Evolutionary conservation across 1,140 invertebrate genomes (phyloP).

Genomic region (Dendroctonus ponderosae): DNA sequence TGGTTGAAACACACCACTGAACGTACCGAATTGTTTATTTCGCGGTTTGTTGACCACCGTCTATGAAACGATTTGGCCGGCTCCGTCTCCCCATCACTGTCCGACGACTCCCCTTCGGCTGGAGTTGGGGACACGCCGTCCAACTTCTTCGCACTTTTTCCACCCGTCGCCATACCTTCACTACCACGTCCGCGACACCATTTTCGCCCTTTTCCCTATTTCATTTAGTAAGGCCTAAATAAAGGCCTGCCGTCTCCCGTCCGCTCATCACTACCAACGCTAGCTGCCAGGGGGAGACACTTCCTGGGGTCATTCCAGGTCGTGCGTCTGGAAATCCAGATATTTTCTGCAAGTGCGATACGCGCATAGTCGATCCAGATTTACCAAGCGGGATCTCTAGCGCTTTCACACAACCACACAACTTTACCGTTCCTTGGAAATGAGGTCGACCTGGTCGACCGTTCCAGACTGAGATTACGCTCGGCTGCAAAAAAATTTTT

Average conservation of each 20-base stretch:
- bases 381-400: too few relatives aligned
- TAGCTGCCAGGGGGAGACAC: slow-evolving; percentile 21
- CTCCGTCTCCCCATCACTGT: slow-evolving; percentile 67
- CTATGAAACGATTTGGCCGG: slow-evolving; percentile 64
- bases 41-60: slow-evolving; percentile 65
- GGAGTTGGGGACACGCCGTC: slow-evolving; percentile 42
- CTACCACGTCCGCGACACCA: slow-evolving; percentile 35
- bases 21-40: slow-evolving; percentile 63
- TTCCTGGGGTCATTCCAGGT: slow-evolving; percentile 22
- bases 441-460: too few relatives aligned
- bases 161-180: slow-evolving; percentile 37
- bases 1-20: slow-evolving; percentile 24
- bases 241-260: slow-evolving; percentile 12
- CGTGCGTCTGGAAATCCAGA: slow-evolving; percentile 4
- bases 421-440: too few relatives aligned
- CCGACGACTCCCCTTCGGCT: slow-evolving; percentile 58
- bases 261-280: slow-evolving; percentile 8
- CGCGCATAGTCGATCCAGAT: too few relatives aligned
- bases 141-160: slow-evolving; percentile 44
- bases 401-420: too few relatives aligned
- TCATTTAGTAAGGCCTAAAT: slow-evolving; percentile 31
- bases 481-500: too few relatives aligned
- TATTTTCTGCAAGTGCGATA: too few relatives aligned
- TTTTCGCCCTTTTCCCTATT: slow-evolving; percentile 33
- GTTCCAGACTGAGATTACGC: too few relatives aligned